These are phyloP conservation scores for Onychostoma macrolepis DNA, from an alignment of 2,113 vertebrate species.

Conservation along the genomic window DNA sequence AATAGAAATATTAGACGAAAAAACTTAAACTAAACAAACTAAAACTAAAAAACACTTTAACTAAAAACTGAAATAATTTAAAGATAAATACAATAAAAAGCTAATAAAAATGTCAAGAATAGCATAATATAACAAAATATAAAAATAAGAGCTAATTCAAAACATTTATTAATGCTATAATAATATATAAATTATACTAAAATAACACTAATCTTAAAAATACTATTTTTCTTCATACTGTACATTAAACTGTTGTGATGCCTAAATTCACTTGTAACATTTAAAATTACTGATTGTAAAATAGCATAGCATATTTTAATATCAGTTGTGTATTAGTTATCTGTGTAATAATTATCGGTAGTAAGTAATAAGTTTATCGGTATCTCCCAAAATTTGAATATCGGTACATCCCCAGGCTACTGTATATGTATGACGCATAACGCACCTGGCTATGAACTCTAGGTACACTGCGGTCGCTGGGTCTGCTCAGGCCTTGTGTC, in stretches of 20 bases:
- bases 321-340: not conserved
- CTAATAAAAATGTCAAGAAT: too few species aligned
- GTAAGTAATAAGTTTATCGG: not conserved
- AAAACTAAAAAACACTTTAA: too few species aligned
- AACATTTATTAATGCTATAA: not conserved
- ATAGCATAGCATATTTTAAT: not conserved
- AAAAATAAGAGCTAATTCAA: not conserved
- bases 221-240: not conserved
- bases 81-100: not conserved
- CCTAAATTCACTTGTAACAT: not conserved
- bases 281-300: not conserved
- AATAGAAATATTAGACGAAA: not conserved
- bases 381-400: not conserved
- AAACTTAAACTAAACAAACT: too few species aligned
- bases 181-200: not conserved
- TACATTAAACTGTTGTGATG: not conserved
- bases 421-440: not conserved
- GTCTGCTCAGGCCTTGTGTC: slow-evolving; percentile 65
- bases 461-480: slow-evolving; percentile 58
- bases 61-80: not conserved
- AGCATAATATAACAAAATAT: too few species aligned
- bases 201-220: not conserved
- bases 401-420: not conserved
- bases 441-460: slow-evolving; percentile 69
- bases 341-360: not conserved